Percentiles rank a stretch among this genome's conserved stretches.
Evolutionary conservation across 1,140 invertebrate genomes (phyloP).

Genomic region (Orius insidiosus): DNA sequence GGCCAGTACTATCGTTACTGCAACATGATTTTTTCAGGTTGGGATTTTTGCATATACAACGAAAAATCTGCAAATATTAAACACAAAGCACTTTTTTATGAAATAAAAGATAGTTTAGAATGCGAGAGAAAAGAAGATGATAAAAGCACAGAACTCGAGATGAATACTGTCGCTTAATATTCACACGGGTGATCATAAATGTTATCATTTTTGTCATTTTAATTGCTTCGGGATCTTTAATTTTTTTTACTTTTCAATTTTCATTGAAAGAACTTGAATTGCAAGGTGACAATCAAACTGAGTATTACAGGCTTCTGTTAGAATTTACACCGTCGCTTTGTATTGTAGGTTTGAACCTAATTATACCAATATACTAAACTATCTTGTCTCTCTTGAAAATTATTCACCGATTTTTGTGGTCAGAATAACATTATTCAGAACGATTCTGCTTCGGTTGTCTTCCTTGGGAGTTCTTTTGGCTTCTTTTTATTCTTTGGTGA

Average conservation of each 20-base stretch:
- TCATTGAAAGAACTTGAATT: slow-evolving; percentile 8
- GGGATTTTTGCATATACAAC: slow-evolving; percentile 78
- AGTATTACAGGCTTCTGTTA: slow-evolving; percentile 29
- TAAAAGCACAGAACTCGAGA: slow-evolving; percentile 42
- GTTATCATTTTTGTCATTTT: slow-evolving; percentile 43
- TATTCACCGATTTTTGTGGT: slow-evolving; percentile 51
- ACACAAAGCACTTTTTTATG: slow-evolving; percentile 58
- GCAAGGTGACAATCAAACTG: slow-evolving; percentile 6
- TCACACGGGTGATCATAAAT: slow-evolving; percentile 48
- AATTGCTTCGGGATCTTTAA: slow-evolving; percentile 35
- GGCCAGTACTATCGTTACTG: slow-evolving; percentile 67
- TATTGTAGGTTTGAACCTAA: slow-evolving; percentile 57
- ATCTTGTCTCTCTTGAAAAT: slow-evolving; percentile 50
- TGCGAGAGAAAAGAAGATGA: slow-evolving; percentile 51
- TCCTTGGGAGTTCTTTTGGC: slow-evolving; percentile 52
- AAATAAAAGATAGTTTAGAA: slow-evolving; percentile 53
- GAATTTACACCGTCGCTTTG: slow-evolving; percentile 59
- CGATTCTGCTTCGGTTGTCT: slow-evolving; percentile 55
- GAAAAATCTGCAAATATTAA: slow-evolving; percentile 55
- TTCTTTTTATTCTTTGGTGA: slow-evolving; percentile 44
- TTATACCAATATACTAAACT: slow-evolving; percentile 50
- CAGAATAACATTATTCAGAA: slow-evolving; percentile 49
- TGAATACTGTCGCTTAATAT: slow-evolving; percentile 44
- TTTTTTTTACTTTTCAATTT: slow-evolving; percentile 47
- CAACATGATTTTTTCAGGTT: slow-evolving; percentile 66